These are phyloP conservation scores for Aphelenchoides fujianensis DNA, from an alignment of 1,140 invertebrate species.

Conservation along the genomic window DNA sequence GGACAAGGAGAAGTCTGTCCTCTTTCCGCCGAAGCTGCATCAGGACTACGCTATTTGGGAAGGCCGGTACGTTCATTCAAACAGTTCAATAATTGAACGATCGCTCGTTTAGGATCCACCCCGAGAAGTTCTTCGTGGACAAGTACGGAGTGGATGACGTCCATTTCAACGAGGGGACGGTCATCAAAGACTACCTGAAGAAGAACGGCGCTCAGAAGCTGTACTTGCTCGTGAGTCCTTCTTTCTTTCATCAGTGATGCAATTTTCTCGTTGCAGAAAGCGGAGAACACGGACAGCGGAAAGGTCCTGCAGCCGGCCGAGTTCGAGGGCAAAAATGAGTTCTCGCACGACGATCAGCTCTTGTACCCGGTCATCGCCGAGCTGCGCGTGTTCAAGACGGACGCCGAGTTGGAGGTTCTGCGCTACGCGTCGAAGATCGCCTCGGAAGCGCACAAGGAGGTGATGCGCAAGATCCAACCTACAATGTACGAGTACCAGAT, in stretches of 20 bases:
- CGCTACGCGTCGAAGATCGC: constrained; percentile 84
- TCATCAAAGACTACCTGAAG: constrained; percentile 40
- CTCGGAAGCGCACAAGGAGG: constrained; percentile 83
- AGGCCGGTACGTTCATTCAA: constrained; percentile 49
- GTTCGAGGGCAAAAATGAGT: constrained; percentile 37
- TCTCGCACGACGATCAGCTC: constrained; percentile 32
- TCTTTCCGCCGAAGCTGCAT: constrained; percentile 55
- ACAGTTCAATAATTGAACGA: neutral
- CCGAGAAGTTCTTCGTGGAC: constrained; percentile 54
- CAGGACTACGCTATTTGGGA: constrained; percentile 58
- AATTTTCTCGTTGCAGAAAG: constrained; percentile 40
- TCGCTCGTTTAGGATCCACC: constrained; percentile 52
- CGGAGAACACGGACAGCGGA: constrained; percentile 49
- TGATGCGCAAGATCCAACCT: constrained; percentile 72
- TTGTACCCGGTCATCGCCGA: constrained; percentile 59
- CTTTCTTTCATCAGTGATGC: too few species aligned
- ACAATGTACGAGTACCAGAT: constrained; percentile 87
- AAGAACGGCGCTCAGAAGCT: constrained; percentile 31
- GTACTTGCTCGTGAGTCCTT: constrained; percentile 49
- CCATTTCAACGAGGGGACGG: constrained; percentile 43
- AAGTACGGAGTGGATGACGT: constrained; percentile 61
- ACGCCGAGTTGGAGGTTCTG: constrained; percentile 70
- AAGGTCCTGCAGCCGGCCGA: constrained; percentile 40
- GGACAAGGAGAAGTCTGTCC: constrained; percentile 42
- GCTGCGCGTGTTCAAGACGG: constrained; percentile 58